phyloP scores from a whole-genome alignment of 2,888 invertebrate species.

The Pyrrhia umbra region DNA sequence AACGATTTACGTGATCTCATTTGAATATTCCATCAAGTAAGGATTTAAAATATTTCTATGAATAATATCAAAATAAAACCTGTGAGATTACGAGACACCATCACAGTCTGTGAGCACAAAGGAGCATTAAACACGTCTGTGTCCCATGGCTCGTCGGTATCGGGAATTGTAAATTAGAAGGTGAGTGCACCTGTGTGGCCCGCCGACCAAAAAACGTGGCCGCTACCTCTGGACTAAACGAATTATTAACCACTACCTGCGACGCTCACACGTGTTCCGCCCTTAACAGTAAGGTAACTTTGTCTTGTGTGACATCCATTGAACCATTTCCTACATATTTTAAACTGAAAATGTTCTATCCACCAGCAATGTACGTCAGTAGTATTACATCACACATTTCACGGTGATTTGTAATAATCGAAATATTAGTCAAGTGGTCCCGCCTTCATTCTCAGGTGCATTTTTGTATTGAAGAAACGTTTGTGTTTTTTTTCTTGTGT shows the following conservation, averaged over 20 bases:
- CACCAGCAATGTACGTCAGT: conserved; percentile 63
- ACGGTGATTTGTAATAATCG: conserved; percentile 84
- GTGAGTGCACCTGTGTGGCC: conserved; percentile 89
- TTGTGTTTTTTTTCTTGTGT: conserved; percentile 86
- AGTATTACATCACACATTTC: conserved; percentile 54
- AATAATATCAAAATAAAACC: conserved; percentile 68
- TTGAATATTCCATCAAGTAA: conserved; percentile 56
- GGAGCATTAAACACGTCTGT: conserved; percentile 77
- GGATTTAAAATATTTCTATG: conserved; percentile 47
- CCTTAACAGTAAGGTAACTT: conserved; percentile 33
- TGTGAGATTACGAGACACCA: conserved; percentile 61
- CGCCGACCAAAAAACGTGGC: conserved; percentile 83
- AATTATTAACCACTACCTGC: conserved; percentile 89
- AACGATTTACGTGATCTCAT: conserved; percentile 39
- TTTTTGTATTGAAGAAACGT: conserved; percentile 89
- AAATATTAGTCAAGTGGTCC: conserved; percentile 88
- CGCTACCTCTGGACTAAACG: conserved; percentile 88
- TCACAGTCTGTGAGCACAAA: conserved; percentile 75
- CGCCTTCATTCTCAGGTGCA: conserved; percentile 90
- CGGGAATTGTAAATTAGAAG: conserved; percentile 87
- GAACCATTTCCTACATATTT: conserved; percentile 45
- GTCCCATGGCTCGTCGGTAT: conserved; percentile 78
- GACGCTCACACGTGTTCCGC: conserved; percentile 74
- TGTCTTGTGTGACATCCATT: conserved; percentile 62
- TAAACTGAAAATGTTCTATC: background rate